Evolutionary conservation across 2,797 vertebrate genomes (phyloP).

Genomic region (Scarus forsteni): DNA sequence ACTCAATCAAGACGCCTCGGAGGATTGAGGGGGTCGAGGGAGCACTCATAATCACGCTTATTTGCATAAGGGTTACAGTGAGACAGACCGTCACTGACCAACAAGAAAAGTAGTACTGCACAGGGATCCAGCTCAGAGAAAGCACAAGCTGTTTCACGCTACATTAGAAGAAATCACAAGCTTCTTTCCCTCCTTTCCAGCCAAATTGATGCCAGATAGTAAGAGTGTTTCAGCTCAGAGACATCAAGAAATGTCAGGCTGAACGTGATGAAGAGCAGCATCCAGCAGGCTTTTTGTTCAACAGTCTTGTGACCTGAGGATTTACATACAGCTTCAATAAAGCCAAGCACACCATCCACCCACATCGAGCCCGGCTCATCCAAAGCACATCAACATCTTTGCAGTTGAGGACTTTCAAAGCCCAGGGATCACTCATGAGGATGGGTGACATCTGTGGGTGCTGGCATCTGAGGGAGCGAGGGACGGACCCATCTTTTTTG

Average conservation of each 20-base stretch:
- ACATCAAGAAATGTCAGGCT: conserved; percentile 58
- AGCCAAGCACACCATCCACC: conserved; percentile 56
- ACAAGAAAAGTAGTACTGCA: conserved; percentile 52
- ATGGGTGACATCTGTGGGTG: conserved; percentile 57
- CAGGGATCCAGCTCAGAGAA: conserved; percentile 45
- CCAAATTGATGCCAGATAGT: conserved; percentile 61
- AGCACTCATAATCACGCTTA: conserved; percentile 65
- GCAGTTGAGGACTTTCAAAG: conserved; percentile 66
- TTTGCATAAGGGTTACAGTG: conserved; percentile 70
- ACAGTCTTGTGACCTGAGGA: conserved; percentile 67
- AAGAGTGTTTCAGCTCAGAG: conserved; percentile 43
- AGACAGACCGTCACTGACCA: conserved; percentile 57
- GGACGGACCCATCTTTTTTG: conserved; percentile 38
- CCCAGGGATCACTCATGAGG: conserved; percentile 53
- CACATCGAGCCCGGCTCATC: conserved; percentile 54
- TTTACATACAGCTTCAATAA: conserved; percentile 71
- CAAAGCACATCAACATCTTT: conserved; percentile 58
- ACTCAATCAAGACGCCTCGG: conserved; percentile 74
- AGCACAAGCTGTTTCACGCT: conserved; percentile 29
- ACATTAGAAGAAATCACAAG: conserved; percentile 55
- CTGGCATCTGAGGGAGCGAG: conserved; percentile 31
- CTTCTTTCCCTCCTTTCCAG: conserved; percentile 35
- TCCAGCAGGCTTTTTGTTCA: conserved; percentile 64
- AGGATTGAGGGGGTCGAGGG: conserved; percentile 64
- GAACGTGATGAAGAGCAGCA: conserved; percentile 58